Conservation (phyloP, 2,888 invertebrate genomes). For the Pterobdella sp. region DNA sequence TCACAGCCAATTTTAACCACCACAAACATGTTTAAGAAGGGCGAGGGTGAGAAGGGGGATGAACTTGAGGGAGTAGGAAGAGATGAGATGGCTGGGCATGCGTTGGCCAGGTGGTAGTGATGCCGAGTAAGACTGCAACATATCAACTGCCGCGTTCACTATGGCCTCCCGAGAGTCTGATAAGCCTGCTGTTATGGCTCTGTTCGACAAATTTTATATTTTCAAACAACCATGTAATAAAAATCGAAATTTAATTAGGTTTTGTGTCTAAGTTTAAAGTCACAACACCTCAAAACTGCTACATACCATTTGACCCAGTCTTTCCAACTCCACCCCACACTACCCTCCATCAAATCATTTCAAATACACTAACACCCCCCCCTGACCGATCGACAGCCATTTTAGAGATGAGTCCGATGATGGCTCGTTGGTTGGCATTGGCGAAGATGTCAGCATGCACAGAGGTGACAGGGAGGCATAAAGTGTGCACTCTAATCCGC, state of each 20-base stretch:
- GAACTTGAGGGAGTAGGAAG: conserved; percentile 69
- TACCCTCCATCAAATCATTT: not conserved
- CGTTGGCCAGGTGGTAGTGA: conserved; percentile 54
- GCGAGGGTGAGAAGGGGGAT: conserved; percentile 82
- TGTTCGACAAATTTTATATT: too few species aligned
- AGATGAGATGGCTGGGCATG: conserved; percentile 60
- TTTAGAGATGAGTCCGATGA: conserved; percentile 82
- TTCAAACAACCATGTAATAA: too few species aligned
- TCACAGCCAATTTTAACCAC: not conserved
- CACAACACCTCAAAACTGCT: too few species aligned
- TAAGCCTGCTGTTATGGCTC: conserved; percentile 54
- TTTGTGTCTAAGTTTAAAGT: not conserved
- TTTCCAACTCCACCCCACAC: too few species aligned
- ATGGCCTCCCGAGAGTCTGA: conserved; percentile 91
- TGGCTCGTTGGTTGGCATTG: conserved; percentile 83
- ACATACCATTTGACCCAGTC: too few species aligned
- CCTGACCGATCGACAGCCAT: conserved; percentile 79
- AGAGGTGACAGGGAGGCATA: conserved; percentile 81
- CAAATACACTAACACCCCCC: not conserved
- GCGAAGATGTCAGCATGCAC: conserved; percentile 77
- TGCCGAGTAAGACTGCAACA: conserved; percentile 66
- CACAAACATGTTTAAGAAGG: conserved; percentile 71
- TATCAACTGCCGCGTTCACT: conserved; percentile 86
- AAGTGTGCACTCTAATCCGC: conserved; percentile 90
- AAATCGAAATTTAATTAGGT: conserved; percentile 32